A percentile compares a stretch with the other conserved stretches of the same genome.
These are phyloP conservation scores for Marisa cornuarietis DNA, from an alignment of 1,140 invertebrate genomes.

Conservation along the genomic window DNA sequence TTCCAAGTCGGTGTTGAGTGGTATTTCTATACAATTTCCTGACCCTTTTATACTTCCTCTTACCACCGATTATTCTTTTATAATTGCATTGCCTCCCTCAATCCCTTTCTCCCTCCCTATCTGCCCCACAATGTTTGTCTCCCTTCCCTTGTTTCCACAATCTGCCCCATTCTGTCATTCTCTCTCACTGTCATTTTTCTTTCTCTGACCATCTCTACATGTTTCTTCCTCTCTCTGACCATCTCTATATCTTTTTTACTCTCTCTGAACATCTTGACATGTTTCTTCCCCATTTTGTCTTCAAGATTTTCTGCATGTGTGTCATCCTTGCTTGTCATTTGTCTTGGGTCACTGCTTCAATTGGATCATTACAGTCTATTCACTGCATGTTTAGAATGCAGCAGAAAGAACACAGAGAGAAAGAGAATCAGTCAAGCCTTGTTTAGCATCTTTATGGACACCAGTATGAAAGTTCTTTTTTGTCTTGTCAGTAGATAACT, in stretches of 20 bases:
- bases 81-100: not conserved
- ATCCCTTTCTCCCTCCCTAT: not conserved
- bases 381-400: not conserved
- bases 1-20: too few species aligned
- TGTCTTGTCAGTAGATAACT: not conserved
- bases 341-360: not conserved
- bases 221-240: conserved; percentile 1
- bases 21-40: not conserved
- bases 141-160: not conserved
- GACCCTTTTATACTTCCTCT: not conserved
- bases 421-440: not conserved
- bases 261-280: not conserved
- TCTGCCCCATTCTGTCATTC: not conserved
- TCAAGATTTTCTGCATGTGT: not conserved
- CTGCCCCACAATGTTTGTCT: not conserved
- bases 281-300: not conserved
- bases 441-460: not conserved
- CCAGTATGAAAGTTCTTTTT: not conserved
- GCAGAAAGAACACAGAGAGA: too few species aligned
- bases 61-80: not conserved
- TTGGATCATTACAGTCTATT: not conserved
- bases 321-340: not conserved
- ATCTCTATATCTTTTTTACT: not conserved
- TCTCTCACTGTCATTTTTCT: too few species aligned
- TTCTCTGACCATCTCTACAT: not conserved